Evolutionary conservation across 1,140 invertebrate genomes (phyloP), one percentile per base, ranked within the genome.

Genomic region (Choristoneura fumiferana): DNA sequence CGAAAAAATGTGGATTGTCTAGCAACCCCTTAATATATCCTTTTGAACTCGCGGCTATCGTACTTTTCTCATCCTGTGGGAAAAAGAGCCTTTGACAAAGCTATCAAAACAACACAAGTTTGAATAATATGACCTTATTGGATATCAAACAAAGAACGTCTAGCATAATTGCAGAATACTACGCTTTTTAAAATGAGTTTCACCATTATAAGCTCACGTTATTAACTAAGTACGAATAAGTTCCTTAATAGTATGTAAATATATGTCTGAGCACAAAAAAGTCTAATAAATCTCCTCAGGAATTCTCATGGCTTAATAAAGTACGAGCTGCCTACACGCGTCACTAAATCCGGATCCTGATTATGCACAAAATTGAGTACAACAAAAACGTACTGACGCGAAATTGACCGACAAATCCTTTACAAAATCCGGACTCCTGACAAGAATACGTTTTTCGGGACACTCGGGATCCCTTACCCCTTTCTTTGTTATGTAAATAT

Each of bases 401-500:
- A 77, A 76, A 79, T 74, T 79, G 74, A 76, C 75, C 77, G 75
- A 78, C 69, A 77, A 78, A 83, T 81, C 73, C 76, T 71, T 71
- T 65, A 71, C 67, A 71, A 71, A 76, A 77, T 73, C 69, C 71
- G 60, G 60, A 73, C 66, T 70, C 69, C 69, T 77, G 66, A 78
- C 73, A 77, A 74, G 73, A 82, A 78, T 78, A 82, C 69, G 70
- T 74, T 76, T 65, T 71, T 59, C 69, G 71, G 71, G 71, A 73
- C 71, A 81, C 71, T 67, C 62, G 57, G 71, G 71, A 73, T 67
- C 68, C 67, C 78, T 71, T 76, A 73, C 71, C 68, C 69, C 74
- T 71, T 76, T 67, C 73, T 77, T 81, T 84, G 75, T 85, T 78
- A 85, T 84, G 78, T 84, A 78, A 81, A 81, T 84, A 74, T 82